phyloP scores from a whole-genome alignment of 2,888 invertebrate species.

The Timema podura region DNA sequence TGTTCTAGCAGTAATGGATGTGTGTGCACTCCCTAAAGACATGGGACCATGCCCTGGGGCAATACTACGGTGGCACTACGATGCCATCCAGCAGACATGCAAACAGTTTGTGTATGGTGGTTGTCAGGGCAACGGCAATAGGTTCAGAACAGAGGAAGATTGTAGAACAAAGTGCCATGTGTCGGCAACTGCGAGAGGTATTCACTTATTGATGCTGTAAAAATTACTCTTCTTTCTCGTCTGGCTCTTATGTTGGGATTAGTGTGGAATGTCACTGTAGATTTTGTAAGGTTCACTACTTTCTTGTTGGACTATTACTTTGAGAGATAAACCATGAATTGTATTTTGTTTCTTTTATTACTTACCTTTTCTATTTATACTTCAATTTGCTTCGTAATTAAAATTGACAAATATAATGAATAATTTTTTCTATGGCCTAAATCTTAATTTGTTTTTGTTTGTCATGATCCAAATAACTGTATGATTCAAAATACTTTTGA shows the following conservation, averaged over 20 bases:
- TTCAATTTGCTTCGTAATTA: too few relatives aligned
- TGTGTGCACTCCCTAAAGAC: conserved; percentile 43
- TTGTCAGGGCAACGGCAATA: conserved; percentile 49
- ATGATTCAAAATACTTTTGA: too few relatives aligned
- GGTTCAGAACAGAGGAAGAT: conserved; percentile 43
- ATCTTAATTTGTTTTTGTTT: too few relatives aligned
- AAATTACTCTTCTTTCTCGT: conserved; percentile 1
- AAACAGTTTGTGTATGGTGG: conserved; percentile 51
- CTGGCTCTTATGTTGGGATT: conserved; percentile 3
- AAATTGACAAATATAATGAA: too few relatives aligned
- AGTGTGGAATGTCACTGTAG: too few relatives aligned
- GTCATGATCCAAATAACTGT: too few relatives aligned
- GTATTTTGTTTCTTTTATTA: too few relatives aligned
- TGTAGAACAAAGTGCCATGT: conserved; percentile 43
- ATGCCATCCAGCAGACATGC: conserved; percentile 45
- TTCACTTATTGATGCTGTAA: conserved; percentile 7
- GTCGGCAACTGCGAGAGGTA: conserved; percentile 27
- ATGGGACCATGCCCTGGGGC: conserved; percentile 47
- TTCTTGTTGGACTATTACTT: too few relatives aligned
- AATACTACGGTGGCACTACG: conserved; percentile 50
- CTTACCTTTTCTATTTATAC: too few relatives aligned
- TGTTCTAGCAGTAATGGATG: conserved; percentile 32
- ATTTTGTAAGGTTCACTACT: too few relatives aligned
- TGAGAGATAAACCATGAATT: too few relatives aligned
- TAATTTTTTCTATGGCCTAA: too few relatives aligned